A percentile compares a stretch with the other conserved stretches of the same genome.
phyloP scores from a whole-genome alignment of 2,888 invertebrate genomes.

The Liopterus haemorrhoidalis region DNA sequence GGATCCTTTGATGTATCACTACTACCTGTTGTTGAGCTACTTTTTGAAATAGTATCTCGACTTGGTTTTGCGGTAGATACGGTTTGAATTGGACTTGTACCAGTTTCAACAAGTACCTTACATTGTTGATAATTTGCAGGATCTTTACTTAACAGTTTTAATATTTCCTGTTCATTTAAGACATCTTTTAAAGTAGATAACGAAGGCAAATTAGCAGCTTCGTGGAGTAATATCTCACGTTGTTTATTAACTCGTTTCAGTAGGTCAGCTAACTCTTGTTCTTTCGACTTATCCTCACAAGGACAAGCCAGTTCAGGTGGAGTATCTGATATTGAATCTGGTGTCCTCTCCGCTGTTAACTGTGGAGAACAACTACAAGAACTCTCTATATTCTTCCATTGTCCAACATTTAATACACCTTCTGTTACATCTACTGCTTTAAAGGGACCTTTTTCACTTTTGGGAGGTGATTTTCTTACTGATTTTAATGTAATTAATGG shows the following conservation, averaged over 20 bases:
- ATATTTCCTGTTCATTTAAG: constrained; percentile 24
- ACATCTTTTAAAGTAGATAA: constrained; percentile 36
- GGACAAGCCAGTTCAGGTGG: no score
- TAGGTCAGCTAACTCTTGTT: constrained; percentile 37
- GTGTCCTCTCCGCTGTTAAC: no score
- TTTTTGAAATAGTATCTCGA: constrained; percentile 18
- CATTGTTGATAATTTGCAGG: constrained; percentile 9
- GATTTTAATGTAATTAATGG: constrained; percentile 39
- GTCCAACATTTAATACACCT: constrained; percentile 26
- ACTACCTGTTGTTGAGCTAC: constrained; percentile 1
- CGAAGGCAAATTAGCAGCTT: constrained; percentile 38
- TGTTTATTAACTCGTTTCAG: constrained; percentile 41
- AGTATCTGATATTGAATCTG: no score
- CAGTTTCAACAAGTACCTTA: background rate
- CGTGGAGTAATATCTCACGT: constrained; percentile 41
- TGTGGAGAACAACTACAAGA: no score
- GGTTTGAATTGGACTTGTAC: constrained; percentile 1
- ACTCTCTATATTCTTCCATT: constrained; percentile 27
- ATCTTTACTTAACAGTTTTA: constrained; percentile 24
- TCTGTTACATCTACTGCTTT: constrained; percentile 25
- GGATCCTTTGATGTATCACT: constrained; percentile 2
- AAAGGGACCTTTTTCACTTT: constrained; percentile 24
- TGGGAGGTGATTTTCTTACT: constrained; percentile 26
- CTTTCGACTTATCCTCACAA: background rate
- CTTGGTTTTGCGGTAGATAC: constrained; percentile 22